These are phyloP conservation scores for Nebria ingens DNA, from an alignment of 1,140 invertebrate species.

Conservation along the genomic window DNA sequence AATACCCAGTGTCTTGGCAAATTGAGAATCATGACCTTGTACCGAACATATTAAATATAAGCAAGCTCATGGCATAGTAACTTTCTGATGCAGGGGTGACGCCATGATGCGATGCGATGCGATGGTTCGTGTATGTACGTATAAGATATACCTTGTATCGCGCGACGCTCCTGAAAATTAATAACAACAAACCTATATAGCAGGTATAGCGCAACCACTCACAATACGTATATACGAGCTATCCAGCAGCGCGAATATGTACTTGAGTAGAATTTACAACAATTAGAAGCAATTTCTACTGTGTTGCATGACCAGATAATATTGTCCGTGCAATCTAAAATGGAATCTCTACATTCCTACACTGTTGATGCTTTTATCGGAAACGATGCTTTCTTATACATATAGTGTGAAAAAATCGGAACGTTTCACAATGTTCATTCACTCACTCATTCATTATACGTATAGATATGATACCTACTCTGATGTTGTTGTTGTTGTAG, in stretches of 20 bases:
- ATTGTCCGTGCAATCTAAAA: conserved; percentile 6
- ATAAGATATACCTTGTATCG: too few species aligned
- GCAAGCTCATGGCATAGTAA: too few species aligned
- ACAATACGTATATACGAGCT: too few species aligned
- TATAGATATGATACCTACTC: neutral
- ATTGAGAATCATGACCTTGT: conserved; percentile 5
- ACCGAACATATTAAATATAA: conserved; percentile 4
- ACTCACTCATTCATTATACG: neutral
- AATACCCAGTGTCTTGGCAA: conserved; percentile 5
- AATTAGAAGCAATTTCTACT: conserved; percentile 4
- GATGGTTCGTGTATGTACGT: too few species aligned
- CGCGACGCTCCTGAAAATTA: too few species aligned
- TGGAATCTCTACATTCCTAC: conserved; percentile 4
- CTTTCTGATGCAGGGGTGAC: too few species aligned
- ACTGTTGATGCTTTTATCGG: conserved; percentile 5
- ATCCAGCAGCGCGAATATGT: neutral
- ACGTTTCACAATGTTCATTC: too few species aligned
- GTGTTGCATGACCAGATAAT: conserved; percentile 6
- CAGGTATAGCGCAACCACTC: too few species aligned
- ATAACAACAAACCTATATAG: too few species aligned
- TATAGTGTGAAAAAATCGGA: too few species aligned
- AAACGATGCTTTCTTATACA: neutral
- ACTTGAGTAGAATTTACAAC: conserved; percentile 1
- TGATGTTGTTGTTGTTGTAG: neutral
- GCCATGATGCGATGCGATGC: too few species aligned